These are phyloP conservation scores for Barnardius zonarius DNA, from an alignment of 2,113 vertebrate species.

Conservation along the genomic window DNA sequence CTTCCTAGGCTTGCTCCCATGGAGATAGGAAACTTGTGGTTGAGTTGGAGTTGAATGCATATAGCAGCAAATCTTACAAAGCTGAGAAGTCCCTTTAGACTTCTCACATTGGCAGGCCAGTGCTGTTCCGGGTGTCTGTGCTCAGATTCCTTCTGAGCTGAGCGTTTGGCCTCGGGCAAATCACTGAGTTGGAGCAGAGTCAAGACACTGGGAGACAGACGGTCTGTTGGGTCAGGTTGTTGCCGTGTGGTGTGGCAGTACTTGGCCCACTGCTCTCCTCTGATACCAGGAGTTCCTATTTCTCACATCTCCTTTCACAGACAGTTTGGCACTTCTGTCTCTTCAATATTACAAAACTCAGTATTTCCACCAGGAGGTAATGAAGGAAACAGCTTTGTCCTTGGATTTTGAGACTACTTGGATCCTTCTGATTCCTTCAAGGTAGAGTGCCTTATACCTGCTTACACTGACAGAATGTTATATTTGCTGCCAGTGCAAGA, in stretches of 20 bases:
- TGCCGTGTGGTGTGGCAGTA: background rate
- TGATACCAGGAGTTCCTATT: background rate
- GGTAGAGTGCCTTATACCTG: conserved; percentile 37
- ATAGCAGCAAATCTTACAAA: background rate
- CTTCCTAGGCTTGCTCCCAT: background rate
- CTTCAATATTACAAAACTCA: background rate
- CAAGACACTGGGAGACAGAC: background rate
- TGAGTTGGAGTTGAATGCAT: background rate
- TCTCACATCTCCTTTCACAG: background rate
- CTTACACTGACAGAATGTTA: background rate
- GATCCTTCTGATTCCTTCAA: conserved; percentile 14
- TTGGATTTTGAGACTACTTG: conserved; percentile 33
- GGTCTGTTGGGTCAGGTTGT: background rate
- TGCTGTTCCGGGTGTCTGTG: background rate
- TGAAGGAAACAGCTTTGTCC: conserved; percentile 24
- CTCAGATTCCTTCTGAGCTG: background rate
- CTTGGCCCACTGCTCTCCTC: background rate
- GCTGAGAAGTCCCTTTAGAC: background rate
- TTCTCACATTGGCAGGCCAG: background rate
- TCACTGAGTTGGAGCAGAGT: background rate
- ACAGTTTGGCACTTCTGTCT: background rate
- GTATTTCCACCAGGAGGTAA: conserved; percentile 3
- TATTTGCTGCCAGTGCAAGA: background rate
- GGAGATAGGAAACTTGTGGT: background rate
- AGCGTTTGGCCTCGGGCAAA: background rate